These are phyloP conservation scores for Metridium senile DNA, from an alignment of 92 coral and sea anemone genomes.

Conservation along the genomic window DNA sequence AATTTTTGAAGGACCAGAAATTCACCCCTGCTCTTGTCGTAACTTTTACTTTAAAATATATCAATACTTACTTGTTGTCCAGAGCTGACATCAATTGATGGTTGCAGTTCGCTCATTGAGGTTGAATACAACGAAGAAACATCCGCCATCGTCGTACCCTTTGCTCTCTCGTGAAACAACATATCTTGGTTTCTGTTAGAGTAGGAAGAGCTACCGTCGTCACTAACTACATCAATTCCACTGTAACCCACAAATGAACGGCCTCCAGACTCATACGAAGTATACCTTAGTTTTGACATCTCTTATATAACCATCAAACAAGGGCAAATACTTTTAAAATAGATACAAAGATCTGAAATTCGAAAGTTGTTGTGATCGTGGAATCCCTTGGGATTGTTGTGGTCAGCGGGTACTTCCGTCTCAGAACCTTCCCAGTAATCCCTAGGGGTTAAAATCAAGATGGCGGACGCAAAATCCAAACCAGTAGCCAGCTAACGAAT, in stretches of 20 bases:
- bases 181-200: neutral
- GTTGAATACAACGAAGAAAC: slow-evolving; percentile 11
- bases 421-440: too few relatives aligned
- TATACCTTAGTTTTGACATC: neutral
- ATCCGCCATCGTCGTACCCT: slow-evolving; percentile 19
- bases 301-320: neutral
- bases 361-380: neutral
- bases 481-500: too few relatives aligned
- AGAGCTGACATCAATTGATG: slow-evolving; percentile 23
- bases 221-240: slow-evolving; percentile 20
- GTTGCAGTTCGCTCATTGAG: slow-evolving; percentile 29
- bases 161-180: neutral
- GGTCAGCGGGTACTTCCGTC: too few relatives aligned
- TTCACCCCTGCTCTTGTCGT: too few relatives aligned
- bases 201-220: neutral
- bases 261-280: neutral
- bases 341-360: too few relatives aligned
- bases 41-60: too few relatives aligned
- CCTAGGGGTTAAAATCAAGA: too few relatives aligned
- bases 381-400: neutral
- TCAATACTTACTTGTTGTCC: slow-evolving; percentile 20
- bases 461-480: slow-evolving; percentile 30
- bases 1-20: too few relatives aligned
- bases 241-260: neutral
- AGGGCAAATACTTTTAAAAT: neutral